Evolutionary conservation across 1,140 invertebrate species (phyloP).

Genomic region (Monochamus saltuarius): DNA sequence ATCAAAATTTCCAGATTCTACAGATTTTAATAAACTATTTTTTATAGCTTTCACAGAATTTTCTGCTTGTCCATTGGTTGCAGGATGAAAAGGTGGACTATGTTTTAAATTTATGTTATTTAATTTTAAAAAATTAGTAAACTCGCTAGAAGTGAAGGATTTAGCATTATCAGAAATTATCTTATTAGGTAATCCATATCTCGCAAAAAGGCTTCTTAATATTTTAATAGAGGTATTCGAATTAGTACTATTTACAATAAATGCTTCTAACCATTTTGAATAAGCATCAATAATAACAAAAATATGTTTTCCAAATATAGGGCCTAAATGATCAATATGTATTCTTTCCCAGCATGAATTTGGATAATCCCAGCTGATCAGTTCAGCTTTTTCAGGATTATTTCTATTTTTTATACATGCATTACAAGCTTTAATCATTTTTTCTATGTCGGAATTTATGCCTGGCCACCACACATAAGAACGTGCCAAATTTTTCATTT

Average conservation of each 20-base stretch:
- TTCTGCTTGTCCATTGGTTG: too few relatives aligned
- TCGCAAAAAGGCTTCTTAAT: constrained; percentile 9
- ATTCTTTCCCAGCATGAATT: constrained; percentile 36
- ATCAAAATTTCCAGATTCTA: constrained; percentile 1
- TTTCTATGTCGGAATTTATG: constrained; percentile 50
- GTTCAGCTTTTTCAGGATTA: constrained; percentile 16
- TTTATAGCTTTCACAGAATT: constrained; percentile 24
- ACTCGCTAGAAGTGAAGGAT: too few relatives aligned
- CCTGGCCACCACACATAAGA: constrained; percentile 55
- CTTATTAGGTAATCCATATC: too few relatives aligned
- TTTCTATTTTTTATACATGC: constrained; percentile 27
- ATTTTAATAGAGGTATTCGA: constrained; percentile 17
- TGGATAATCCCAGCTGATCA: constrained; percentile 40
- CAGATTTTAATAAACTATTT: constrained; percentile 3
- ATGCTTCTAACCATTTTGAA: constrained; percentile 39
- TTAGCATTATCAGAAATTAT: too few relatives aligned
- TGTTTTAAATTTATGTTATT: too few relatives aligned
- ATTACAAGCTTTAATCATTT: constrained; percentile 13
- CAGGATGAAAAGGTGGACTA: too few relatives aligned
- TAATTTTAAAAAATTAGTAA: too few relatives aligned
- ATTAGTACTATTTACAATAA: constrained; percentile 18
- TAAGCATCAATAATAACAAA: constrained; percentile 40
- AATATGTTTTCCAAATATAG: constrained; percentile 39
- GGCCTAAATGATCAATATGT: constrained; percentile 45
- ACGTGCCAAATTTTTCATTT: constrained; percentile 55